A percentile compares a stretch with the other conserved stretches of the same genome.
Evolutionary conservation across 2,797 vertebrate species (phyloP).

Genomic region (Setipinna tenuifilis): DNA sequence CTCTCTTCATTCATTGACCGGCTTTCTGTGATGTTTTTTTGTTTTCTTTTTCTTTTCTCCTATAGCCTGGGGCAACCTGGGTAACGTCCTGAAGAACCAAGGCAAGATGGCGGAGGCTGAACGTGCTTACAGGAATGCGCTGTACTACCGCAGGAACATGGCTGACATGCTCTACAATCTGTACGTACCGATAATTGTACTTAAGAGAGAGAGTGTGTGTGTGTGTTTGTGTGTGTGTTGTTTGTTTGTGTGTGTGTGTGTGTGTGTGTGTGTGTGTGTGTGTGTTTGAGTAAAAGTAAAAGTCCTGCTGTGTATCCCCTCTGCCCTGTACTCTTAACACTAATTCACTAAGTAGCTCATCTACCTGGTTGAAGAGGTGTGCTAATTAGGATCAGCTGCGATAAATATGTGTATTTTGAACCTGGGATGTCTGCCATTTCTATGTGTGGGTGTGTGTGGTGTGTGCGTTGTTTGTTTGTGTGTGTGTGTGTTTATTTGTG

Average conservation of each 20-base stretch:
- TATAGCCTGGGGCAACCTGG: constrained; percentile 98
- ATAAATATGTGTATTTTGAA: no score
- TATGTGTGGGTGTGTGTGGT: no score
- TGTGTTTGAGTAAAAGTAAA: not conserved
- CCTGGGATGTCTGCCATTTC: no score
- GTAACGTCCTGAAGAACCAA: constrained; percentile 99
- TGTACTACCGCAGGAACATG: constrained; percentile 99
- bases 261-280: not conserved
- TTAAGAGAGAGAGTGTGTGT: not conserved
- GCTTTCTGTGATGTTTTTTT: no score
- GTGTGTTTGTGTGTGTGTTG: not conserved
- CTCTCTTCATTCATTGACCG: not conserved
- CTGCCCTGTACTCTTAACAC: no score
- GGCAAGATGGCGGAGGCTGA: constrained; percentile 94
- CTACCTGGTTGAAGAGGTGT: no score
- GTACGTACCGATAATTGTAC: constrained; percentile 80
- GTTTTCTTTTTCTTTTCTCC: constrained; percentile 40
- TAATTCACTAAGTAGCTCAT: no score
- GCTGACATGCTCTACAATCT: constrained; percentile 99
- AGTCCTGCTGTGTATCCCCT: no score
- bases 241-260: not conserved
- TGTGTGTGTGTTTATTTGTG: no score
- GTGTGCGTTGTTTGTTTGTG: no score
- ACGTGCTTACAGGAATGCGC: constrained; percentile 93
- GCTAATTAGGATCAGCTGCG: no score